A percentile compares a stretch with the other conserved stretches of the same genome.
Conservation (phyloP, 1,140 invertebrate species). For the Aphelenchoides fujianensis region DNA sequence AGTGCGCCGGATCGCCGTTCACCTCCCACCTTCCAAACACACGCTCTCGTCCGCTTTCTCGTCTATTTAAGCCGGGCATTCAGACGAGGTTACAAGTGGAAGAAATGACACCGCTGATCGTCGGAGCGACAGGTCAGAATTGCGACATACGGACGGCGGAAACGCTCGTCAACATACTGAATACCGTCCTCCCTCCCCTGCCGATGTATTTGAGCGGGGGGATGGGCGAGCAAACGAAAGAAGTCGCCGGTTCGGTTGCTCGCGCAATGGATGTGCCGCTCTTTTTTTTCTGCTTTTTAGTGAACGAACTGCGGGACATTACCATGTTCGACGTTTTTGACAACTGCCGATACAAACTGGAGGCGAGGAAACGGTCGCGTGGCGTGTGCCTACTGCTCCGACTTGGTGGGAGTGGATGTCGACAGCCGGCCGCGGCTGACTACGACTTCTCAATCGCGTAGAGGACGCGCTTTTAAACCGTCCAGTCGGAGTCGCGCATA, state of each 20-base stretch:
- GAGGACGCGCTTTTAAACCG: conserved; percentile 6
- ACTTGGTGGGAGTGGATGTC: conserved; percentile 13
- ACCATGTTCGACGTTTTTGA: conserved; percentile 20
- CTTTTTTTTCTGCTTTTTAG: conserved; percentile 11
- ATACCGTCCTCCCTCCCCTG: conserved; percentile 25
- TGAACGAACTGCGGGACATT: background rate
- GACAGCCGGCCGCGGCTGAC: background rate
- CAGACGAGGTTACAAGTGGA: background rate
- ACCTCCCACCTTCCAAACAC: background rate
- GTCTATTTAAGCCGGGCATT: background rate
- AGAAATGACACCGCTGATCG: background rate
- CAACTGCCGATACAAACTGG: conserved; percentile 27
- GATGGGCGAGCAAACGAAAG: background rate
- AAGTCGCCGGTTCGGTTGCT: background rate
- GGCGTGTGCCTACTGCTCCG: background rate
- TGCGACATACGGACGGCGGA: conserved; percentile 6
- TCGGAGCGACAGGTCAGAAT: conserved; percentile 21
- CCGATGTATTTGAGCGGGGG: background rate
- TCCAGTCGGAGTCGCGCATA: conserved; percentile 16
- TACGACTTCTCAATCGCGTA: background rate
- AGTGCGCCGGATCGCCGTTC: too few species aligned
- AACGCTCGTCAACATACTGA: conserved; percentile 32
- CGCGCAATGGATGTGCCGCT: background rate
- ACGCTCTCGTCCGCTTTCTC: background rate
- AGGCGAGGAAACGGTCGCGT: background rate